These are phyloP conservation scores for Stercorarius parasiticus DNA, from an alignment of 2,113 vertebrate genomes.

Conservation along the genomic window DNA sequence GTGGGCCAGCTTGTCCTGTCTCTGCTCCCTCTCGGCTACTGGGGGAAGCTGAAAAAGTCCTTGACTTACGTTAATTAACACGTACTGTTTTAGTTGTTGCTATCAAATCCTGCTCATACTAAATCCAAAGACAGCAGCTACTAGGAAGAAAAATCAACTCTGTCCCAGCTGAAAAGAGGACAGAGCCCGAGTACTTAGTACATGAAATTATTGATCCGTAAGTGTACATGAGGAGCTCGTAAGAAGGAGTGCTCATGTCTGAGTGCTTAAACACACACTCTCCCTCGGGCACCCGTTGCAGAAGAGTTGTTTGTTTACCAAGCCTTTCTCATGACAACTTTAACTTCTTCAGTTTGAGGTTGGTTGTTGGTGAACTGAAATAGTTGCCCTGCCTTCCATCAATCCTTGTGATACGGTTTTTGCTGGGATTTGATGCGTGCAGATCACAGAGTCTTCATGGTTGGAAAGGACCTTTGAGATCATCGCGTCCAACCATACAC, in stretches of 20 bases:
- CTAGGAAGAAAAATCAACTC: not conserved
- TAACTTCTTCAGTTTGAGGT: not conserved
- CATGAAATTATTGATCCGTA: not conserved
- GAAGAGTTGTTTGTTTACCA: not conserved
- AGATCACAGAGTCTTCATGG: no score
- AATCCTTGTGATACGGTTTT: accelerated
- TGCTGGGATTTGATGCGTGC: not conserved
- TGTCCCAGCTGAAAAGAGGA: not conserved
- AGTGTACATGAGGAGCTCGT: not conserved
- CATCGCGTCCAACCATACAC: no score
- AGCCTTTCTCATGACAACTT: not conserved
- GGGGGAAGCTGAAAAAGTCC: not conserved
- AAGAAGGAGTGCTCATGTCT: not conserved
- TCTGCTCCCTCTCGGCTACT: not conserved
- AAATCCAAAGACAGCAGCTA: not conserved
- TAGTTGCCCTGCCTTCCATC: not conserved
- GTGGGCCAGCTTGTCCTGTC: not conserved
- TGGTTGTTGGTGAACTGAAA: not conserved
- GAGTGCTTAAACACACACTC: accelerated
- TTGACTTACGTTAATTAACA: not conserved
- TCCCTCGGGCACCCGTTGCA: not conserved
- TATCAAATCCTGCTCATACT: not conserved
- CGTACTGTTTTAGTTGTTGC: no score
- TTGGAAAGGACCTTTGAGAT: no score
- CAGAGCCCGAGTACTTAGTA: not conserved